Percentiles rank a stretch among this genome's conserved stretches.
Evolutionary conservation across 2,797 vertebrate species (phyloP).

Genomic region (Danio aesculapii): DNA sequence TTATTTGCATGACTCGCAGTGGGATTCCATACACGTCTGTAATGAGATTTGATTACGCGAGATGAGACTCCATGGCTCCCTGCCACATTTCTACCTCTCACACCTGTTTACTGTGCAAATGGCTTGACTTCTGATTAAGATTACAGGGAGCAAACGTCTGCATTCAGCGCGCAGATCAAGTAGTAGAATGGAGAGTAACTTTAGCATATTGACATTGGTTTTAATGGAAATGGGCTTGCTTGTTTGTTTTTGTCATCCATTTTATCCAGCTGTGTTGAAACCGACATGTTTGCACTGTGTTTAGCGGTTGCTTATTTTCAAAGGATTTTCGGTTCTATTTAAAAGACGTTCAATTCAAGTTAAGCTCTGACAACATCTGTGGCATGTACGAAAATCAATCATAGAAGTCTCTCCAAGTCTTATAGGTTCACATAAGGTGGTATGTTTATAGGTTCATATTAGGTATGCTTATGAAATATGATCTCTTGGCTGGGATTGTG

Average conservation of each 20-base stretch:
- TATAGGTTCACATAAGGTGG: neutral
- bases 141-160: slow-evolving; percentile 30
- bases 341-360: neutral
- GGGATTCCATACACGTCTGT: slow-evolving; percentile 47
- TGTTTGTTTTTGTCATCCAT: slow-evolving; percentile 1
- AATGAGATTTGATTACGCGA: slow-evolving; percentile 46
- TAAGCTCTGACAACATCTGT: slow-evolving; percentile 1
- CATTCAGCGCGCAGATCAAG: slow-evolving; percentile 28
- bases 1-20: slow-evolving; percentile 47
- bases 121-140: slow-evolving; percentile 43
- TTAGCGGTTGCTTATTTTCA: slow-evolving; percentile 6
- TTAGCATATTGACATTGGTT: slow-evolving; percentile 35
- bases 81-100: slow-evolving; percentile 39
- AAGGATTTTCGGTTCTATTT: neutral
- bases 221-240: slow-evolving; percentile 22
- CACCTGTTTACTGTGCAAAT: slow-evolving; percentile 36
- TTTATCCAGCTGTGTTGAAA: slow-evolving; percentile 26
- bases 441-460: too few species aligned
- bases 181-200: slow-evolving; percentile 29
- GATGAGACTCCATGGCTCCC: slow-evolving; percentile 33
- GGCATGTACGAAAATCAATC: neutral
- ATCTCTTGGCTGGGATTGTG: neutral
- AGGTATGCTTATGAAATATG: neutral
- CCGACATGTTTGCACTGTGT: neutral
- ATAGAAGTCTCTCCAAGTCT: too few species aligned